phyloP scores from a whole-genome alignment of 2,888 invertebrate genomes.

The Maniola hyperantus region DNA sequence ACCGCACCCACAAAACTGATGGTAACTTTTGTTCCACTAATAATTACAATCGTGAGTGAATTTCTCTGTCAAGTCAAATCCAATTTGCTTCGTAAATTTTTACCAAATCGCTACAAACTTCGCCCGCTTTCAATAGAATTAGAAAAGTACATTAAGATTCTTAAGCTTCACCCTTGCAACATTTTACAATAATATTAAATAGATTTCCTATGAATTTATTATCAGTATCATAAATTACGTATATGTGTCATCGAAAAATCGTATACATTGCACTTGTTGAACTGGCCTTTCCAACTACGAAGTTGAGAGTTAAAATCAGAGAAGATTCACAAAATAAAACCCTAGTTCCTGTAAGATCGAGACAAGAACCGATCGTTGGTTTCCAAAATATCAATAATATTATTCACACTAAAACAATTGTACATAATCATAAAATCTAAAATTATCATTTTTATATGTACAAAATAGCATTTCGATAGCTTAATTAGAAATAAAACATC shows the following conservation, averaged over 20 bases:
- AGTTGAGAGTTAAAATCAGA: constrained; percentile 58
- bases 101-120: constrained; percentile 61
- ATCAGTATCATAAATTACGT: constrained; percentile 77
- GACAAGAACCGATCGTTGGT: constrained; percentile 66
- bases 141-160: constrained; percentile 71
- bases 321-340: constrained; percentile 62
- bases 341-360: constrained; percentile 58
- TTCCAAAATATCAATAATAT: constrained; percentile 73
- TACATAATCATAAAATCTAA: constrained; percentile 77
- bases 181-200: constrained; percentile 72
- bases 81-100: constrained; percentile 51
- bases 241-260: constrained; percentile 81
- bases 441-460: constrained; percentile 77
- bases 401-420: constrained; percentile 83
- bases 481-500: constrained; percentile 81
- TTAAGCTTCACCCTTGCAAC: constrained; percentile 73
- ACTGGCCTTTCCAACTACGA: constrained; percentile 78
- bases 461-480: constrained; percentile 79
- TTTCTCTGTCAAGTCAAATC: constrained; percentile 49
- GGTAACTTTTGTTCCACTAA: constrained; percentile 77
- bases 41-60: constrained; percentile 55
- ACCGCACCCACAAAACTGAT: constrained; percentile 66
- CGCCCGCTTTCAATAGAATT: constrained; percentile 49
- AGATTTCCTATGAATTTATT: constrained; percentile 76
- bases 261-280: constrained; percentile 83